phyloP scores from a whole-genome alignment of 2,113 vertebrate genomes.

The Channa argus region DNA sequence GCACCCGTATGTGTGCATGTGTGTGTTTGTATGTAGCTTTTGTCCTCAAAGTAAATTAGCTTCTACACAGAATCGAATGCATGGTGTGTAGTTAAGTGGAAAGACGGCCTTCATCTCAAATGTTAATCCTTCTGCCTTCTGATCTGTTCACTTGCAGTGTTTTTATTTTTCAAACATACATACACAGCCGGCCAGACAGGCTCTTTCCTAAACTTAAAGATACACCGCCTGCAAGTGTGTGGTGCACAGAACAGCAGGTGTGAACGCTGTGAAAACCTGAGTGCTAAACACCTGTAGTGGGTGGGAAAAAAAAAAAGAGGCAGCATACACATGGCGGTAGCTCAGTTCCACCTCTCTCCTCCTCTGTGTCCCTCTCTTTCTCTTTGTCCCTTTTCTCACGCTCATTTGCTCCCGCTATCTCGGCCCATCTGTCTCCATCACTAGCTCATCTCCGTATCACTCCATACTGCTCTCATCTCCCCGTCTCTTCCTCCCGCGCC shows the following conservation, averaged over 20 bases:
- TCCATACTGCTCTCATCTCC: slow-evolving; percentile 42
- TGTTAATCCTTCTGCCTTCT: too few relatives aligned
- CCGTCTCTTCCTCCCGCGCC: slow-evolving; percentile 45
- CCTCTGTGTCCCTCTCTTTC: background rate
- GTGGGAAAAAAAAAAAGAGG: background rate
- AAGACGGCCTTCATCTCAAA: background rate
- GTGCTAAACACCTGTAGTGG: slow-evolving; percentile 45
- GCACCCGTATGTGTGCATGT: background rate
- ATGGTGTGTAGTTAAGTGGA: too few relatives aligned
- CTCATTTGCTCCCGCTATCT: slow-evolving; percentile 55
- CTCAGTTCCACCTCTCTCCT: slow-evolving; percentile 21
- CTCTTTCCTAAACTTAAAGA: slow-evolving; percentile 1
- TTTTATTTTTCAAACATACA: too few relatives aligned
- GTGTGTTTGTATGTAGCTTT: background rate
- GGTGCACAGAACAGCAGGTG: slow-evolving; percentile 36
- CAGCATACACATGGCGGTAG: slow-evolving; percentile 10
- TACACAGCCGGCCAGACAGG: background rate
- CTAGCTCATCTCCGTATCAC: slow-evolving; percentile 30
- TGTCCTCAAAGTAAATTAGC: background rate
- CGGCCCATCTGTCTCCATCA: slow-evolving; percentile 61
- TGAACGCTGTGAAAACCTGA: slow-evolving; percentile 29
- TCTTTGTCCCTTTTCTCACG: slow-evolving; percentile 16
- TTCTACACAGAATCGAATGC: too few relatives aligned
- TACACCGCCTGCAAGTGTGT: background rate
- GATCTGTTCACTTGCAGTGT: background rate